Evolutionary conservation across 2,888 invertebrate species (phyloP), one percentile per base, ranked within the genome.

Genomic region (Drosophila colorata): DNA sequence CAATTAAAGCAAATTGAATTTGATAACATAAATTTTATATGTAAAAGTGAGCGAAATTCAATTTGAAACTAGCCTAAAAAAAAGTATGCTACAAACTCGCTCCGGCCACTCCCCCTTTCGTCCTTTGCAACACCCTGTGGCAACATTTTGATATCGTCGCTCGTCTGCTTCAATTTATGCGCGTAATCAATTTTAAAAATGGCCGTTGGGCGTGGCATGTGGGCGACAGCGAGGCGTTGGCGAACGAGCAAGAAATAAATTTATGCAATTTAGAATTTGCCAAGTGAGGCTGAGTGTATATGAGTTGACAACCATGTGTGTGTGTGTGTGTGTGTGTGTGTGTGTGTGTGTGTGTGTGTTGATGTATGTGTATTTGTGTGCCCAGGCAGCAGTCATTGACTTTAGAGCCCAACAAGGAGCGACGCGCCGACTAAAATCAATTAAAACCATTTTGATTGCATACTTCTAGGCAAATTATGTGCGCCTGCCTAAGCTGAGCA

Each of bases 101-200:
- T 38, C 9, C 11, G n/a, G 3, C 16, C 23, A 7, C 23, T n/a
- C n/a, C 13, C 6, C 4, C 28, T 41, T n/a, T 9, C 7, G 2
- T 46, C 25, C 8, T 28, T 33, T 41, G 51, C 73, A 74, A 56
- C 67, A 61, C 68, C 68, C 64, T 72, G 78, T 60, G 78, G 78
- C 74, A 77, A 64, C 63, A 73, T 75, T 75, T 75, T 68, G 73
- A 73, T 75, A 77, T 55, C 73, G 78, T 59, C 60, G 64, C 59
- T 70, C 75, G 90, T 83, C 90, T 80, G 83, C 87, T 79, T 83
- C 88, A 88, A 88, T 88, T 88, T 90, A 88, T 88, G 89, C 88
- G 80, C 90, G 83, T 90, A 90, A 88, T 88, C 88, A 90, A 87
- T 89, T 88, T 88, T 87, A 85, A 83, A 88, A 88, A 88, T 84